Evolutionary conservation across 2,797 vertebrate genomes (phyloP).

Genomic region (Mus spretus): DNA sequence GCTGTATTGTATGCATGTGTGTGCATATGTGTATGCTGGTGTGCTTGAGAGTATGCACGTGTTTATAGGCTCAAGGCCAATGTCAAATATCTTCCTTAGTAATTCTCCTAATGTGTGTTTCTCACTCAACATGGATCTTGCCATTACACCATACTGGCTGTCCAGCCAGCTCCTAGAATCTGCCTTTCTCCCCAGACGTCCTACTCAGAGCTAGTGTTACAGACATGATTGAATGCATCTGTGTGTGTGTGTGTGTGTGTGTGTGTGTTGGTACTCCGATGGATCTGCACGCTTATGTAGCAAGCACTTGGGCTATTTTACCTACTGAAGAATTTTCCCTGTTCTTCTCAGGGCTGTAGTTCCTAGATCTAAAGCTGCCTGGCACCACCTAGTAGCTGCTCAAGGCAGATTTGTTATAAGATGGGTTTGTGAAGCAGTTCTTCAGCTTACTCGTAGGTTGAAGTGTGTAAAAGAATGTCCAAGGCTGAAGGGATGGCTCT

Average conservation of each 20-base stretch:
- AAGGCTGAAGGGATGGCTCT: not conserved
- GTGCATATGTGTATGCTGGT: not conserved
- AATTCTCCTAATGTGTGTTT: no score
- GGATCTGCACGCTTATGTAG: not conserved
- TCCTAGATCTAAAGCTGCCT: not conserved
- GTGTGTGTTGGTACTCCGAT: not conserved
- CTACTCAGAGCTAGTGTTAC: not conserved
- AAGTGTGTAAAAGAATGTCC: not conserved
- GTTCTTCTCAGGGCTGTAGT: not conserved
- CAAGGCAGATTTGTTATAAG: constrained; percentile 7
- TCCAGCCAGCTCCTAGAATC: not conserved
- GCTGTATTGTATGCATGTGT: not conserved
- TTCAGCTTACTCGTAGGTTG: not conserved
- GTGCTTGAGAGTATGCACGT: no score
- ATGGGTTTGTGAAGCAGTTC: not conserved
- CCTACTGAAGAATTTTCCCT: not conserved
- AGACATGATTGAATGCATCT: not conserved
- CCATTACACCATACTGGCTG: not conserved
- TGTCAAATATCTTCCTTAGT: not conserved
- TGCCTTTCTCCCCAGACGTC: not conserved
- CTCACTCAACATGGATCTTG: not conserved
- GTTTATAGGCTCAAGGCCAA: not conserved
- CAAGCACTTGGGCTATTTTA: not conserved
- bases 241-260: not conserved
- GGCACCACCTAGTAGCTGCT: not conserved